These are phyloP conservation scores for Calyptomena viridis DNA, from an alignment of 2,113 vertebrate genomes.

Conservation along the genomic window DNA sequence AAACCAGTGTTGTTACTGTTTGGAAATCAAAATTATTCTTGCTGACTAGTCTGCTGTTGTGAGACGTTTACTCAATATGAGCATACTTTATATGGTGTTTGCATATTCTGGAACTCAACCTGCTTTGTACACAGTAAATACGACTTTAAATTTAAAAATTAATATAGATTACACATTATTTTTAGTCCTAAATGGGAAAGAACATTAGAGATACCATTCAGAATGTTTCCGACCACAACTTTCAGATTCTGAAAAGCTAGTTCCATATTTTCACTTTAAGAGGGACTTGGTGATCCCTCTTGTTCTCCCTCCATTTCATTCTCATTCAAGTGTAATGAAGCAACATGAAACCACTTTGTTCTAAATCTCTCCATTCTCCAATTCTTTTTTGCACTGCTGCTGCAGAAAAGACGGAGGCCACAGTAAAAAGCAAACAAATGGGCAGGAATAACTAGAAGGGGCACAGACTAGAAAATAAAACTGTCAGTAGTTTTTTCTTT, in stretches of 20 bases:
- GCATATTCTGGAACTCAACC: neutral
- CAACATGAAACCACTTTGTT: slow-evolving; percentile 1
- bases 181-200: neutral
- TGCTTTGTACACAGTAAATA: neutral
- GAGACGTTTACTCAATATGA: neutral
- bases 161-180: neutral
- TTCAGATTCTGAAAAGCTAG: neutral
- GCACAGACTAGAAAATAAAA: slow-evolving; percentile 5
- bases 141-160: neutral
- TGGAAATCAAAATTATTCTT: neutral
- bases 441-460: neutral
- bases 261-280: neutral
- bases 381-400: neutral
- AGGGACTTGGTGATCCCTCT: neutral
- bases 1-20: neutral
- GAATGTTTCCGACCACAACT: neutral
- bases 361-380: neutral
- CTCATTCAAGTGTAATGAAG: slow-evolving; percentile 23
- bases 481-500: neutral
- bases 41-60: neutral
- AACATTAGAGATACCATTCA: neutral
- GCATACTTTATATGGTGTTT: neutral
- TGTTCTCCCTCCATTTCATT: neutral
- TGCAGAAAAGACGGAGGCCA: slow-evolving; percentile 8
- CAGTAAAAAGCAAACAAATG: slow-evolving; percentile 1